Percentiles rank a stretch among this genome's conserved stretches.
phyloP scores from a whole-genome alignment of 2,113 vertebrate species.

The Archilochus colubris region DNA sequence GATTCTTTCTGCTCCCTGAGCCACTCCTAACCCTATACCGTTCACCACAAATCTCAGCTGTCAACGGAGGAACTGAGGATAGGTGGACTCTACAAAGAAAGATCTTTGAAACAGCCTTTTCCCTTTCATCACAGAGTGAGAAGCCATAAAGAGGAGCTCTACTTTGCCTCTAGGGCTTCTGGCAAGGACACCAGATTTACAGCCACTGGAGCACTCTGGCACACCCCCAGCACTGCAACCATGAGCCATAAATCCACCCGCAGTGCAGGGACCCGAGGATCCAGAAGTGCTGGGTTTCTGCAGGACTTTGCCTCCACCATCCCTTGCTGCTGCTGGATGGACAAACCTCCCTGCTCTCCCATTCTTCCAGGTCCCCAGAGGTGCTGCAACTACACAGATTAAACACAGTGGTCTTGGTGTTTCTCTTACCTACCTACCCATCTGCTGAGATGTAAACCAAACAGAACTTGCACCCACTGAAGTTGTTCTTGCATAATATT shows the following conservation, averaged over 20 bases:
- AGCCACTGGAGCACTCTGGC: background rate
- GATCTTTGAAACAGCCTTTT: background rate
- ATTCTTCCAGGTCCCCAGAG: background rate
- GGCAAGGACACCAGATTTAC: background rate
- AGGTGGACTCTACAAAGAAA: background rate
- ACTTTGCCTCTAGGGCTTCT: background rate
- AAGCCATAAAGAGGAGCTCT: background rate
- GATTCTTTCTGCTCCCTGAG: background rate
- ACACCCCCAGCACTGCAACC: background rate
- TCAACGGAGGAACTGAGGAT: background rate
- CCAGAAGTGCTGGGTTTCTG: background rate
- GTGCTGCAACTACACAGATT: fast-evolving
- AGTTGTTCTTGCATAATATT: background rate
- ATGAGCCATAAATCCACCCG: fast-evolving
- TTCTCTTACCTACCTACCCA: background rate
- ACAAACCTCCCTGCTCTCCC: background rate
- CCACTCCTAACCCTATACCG: background rate
- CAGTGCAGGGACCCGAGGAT: fast-evolving
- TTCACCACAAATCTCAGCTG: background rate
- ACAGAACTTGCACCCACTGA: background rate
- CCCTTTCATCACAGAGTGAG: background rate
- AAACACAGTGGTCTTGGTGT: background rate
- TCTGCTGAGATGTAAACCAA: background rate
- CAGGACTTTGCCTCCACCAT: background rate
- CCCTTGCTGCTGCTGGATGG: background rate